Conservation (phyloP, 2,113 vertebrate species). For the Pterocles orientalis region DNA sequence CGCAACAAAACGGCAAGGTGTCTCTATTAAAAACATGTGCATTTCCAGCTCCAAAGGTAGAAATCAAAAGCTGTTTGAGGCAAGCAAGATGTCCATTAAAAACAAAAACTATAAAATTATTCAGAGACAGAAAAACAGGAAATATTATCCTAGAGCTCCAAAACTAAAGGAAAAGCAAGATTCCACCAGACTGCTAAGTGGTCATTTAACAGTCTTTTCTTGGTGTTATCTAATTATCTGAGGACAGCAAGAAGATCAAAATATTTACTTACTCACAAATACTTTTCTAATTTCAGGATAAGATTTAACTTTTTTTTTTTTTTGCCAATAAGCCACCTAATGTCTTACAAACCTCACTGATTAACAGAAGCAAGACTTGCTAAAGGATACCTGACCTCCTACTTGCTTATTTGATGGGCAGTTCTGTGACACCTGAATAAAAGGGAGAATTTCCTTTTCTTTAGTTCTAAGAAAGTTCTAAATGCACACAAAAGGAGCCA, state of each 20-base stretch:
- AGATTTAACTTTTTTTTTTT: background rate
- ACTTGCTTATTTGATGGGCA: background rate
- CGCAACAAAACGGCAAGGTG: background rate
- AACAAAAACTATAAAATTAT: background rate
- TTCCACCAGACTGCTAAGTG: background rate
- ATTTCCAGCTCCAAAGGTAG: background rate
- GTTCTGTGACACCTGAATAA: background rate
- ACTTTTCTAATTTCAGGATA: background rate
- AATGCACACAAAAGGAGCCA: background rate
- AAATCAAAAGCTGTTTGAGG: background rate
- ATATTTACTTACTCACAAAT: background rate
- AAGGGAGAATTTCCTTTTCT: background rate
- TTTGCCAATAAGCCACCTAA: background rate
- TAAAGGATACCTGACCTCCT: background rate
- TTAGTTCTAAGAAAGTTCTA: background rate
- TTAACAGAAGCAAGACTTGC: background rate
- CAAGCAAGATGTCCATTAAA: background rate
- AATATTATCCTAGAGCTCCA: background rate
- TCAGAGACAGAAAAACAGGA: background rate
- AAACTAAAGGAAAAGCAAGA: background rate
- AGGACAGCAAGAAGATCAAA: background rate
- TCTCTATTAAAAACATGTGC: background rate
- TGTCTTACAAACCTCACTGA: background rate
- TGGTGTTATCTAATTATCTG: background rate
- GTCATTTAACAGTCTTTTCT: background rate